Conservation (phyloP, 2,888 invertebrate species). For the Argynnis bischoffii region DNA sequence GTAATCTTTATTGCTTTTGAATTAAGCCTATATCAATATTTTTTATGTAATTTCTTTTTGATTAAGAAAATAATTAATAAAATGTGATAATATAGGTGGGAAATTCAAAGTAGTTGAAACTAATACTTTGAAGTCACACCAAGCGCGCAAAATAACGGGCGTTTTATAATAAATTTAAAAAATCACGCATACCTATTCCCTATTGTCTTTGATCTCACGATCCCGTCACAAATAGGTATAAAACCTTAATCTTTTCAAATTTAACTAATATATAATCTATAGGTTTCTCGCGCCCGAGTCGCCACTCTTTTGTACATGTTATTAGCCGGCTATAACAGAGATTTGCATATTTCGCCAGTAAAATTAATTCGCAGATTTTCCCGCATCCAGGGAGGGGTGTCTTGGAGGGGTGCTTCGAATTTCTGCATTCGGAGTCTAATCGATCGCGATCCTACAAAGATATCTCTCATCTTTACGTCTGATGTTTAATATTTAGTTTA, state of each 20-base stretch:
- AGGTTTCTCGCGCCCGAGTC: slow-evolving; percentile 66
- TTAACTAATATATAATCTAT: slow-evolving; percentile 47
- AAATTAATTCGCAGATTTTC: slow-evolving; percentile 84
- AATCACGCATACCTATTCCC: too few relatives aligned
- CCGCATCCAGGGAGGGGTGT: slow-evolving; percentile 69
- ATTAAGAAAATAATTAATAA: too few relatives aligned
- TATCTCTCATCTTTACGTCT: background rate
- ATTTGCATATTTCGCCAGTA: slow-evolving; percentile 83
- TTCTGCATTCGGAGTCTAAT: slow-evolving; percentile 71
- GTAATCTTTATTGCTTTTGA: too few relatives aligned
- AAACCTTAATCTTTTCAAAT: slow-evolving; percentile 18
- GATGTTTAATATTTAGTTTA: background rate
- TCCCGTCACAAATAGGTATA: slow-evolving; percentile 38
- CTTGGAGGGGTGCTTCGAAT: slow-evolving; percentile 61
- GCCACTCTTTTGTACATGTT: slow-evolving; percentile 83
- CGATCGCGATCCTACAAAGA: slow-evolving; percentile 50
- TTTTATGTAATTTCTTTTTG: too few relatives aligned
- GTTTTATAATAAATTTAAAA: too few relatives aligned
- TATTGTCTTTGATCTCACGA: too few relatives aligned
- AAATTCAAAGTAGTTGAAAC: too few relatives aligned
- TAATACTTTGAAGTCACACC: too few relatives aligned
- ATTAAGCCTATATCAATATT: too few relatives aligned
- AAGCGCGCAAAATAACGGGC: too few relatives aligned
- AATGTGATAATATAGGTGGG: too few relatives aligned
- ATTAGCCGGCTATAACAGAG: slow-evolving; percentile 79